Percentiles rank a stretch among this genome's conserved stretches.
Evolutionary conservation across 2,888 invertebrate species (phyloP).

Genomic region (Patella depressa): DNA sequence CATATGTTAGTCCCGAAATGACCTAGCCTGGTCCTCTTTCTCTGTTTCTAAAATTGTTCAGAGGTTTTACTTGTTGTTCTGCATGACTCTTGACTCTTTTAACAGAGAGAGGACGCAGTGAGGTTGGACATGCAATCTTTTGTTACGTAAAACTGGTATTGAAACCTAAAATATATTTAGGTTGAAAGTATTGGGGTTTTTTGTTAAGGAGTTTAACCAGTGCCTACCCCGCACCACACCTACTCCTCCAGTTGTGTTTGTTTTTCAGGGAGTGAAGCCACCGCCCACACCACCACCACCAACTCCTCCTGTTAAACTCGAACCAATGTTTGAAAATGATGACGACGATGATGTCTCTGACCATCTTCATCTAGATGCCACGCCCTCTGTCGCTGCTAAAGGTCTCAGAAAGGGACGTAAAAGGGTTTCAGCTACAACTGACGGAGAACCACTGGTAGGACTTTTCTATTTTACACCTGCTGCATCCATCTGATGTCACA

Average conservation of each 20-base stretch:
- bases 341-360: constrained; percentile 44
- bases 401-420: constrained; percentile 46
- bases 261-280: constrained; percentile 31
- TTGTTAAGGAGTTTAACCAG: background rate
- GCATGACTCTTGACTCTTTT: too few relatives aligned
- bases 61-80: too few relatives aligned
- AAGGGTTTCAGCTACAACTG: constrained; percentile 28
- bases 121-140: too few relatives aligned
- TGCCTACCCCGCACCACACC: too few relatives aligned
- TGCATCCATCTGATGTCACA: background rate
- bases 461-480: background rate
- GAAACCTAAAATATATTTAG: too few relatives aligned
- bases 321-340: constrained; percentile 44
- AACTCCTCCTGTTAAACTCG: constrained; percentile 27
- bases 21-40: too few relatives aligned
- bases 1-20: too few relatives aligned
- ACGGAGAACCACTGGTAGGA: background rate
- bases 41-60: too few relatives aligned
- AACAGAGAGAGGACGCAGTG: too few relatives aligned
- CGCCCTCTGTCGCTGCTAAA: constrained; percentile 56
- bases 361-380: constrained; percentile 58
- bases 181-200: background rate
- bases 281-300: constrained; percentile 35
- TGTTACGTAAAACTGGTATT: too few relatives aligned
- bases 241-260: too few relatives aligned